Base-by-base conservation (phyloP, 2,113 vertebrate genomes). In the Hippopotamus amphibius region DNA sequence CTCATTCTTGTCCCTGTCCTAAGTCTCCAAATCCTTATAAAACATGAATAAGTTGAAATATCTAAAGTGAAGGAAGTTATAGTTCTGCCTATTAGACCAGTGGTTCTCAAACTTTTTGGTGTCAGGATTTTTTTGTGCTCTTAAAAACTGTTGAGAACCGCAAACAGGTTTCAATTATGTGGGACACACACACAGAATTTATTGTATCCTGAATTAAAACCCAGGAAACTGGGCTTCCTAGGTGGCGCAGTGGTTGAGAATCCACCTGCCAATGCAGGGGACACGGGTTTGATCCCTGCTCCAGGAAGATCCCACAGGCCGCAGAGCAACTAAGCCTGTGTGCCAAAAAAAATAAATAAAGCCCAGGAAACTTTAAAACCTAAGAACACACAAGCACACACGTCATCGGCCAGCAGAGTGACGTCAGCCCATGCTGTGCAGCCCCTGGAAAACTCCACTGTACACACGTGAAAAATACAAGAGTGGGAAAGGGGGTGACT, bases 71-170 rank as follows among this genome's bases (percentile, higher is more conserved):
- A 91, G 61, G 59, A 8, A 53, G 16, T 71, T 59, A 37, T 2
- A 66, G 63, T 41, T 33, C 61, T 57, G 63, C 24, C 48, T 79
- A 69, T 46, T 8, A 77, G 21, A 43, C 81, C 43, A 79, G 37
- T 8, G 0, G 17, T 50, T 88, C 92, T 91, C 28, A 48, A 82
- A 79, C 26, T 1, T 93, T 77, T 28, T 63, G 41, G 28, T 46
- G 24, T 89, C 10, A 53, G 17, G 63, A 83, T 46, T 65, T 41
- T 26, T 83, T 26, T 12, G 68, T 37, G n/a, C 48, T 88, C 65
- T 95, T 88, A 88, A 79, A 95, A 95, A 46, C 57, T 43, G 66
- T 6, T 59, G 46, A 86, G 81, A 96, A 68, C 9, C 57, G 6
- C 22, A n/a, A 93, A 93, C 37, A 50, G 17, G 43, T 55, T 89